Base-by-base conservation (phyloP, 2,797 vertebrate genomes). In the Sibirionetta formosa region DNA sequence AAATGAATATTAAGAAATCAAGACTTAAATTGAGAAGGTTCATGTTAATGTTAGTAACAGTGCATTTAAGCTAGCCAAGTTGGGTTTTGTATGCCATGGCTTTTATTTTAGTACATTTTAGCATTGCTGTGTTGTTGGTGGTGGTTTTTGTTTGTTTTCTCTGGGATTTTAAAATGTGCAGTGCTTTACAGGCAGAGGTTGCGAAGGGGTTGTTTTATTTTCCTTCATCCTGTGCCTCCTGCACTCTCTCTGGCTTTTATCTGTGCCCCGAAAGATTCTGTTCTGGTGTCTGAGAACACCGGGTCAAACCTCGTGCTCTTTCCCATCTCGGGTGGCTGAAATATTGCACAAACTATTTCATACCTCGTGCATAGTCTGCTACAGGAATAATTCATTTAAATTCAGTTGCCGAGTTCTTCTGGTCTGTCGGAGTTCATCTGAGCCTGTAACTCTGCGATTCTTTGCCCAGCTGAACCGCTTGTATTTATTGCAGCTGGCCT, bases 1-100 rank as follows among this genome's bases (percentile, higher is more conserved):
- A 29, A 19, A 4, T 1, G 12, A 54, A 12, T 0, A 1, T 4
- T 2, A 5, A 71, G 71, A 53, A 83, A 73, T 65, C 27, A 31
- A 4, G 70, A 3, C 5, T 1, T 17, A 4, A 36, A 57, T 48
- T 26, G 19, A 29, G 20, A 9, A 35, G n/a, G 27, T 29, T 50
- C n/a, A 17, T 1, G 1, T 11, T 33, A 14, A 9, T n/a, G 6
- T 27, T 20, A 4, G 42, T 4, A 12, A 5, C 0, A 2, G 7
- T 22, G 51, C 31, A 3, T 65, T 69, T 13, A 31, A 61, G 23
- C 10, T 26, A 6, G 26, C 5, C 17, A 2, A 31, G 11, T 57
- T 31, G 18, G 54, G 5, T 14, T 72, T 44, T 35, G 31, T 51
- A 26, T 35, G 1, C 0, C 8, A 0, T 38, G 38, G 54, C 27